Percentiles rank a stretch among this genome's conserved stretches.
These are phyloP conservation scores for Protobothrops flavoviridis DNA, from an alignment of 2,113 vertebrate genomes.

Conservation along the genomic window DNA sequence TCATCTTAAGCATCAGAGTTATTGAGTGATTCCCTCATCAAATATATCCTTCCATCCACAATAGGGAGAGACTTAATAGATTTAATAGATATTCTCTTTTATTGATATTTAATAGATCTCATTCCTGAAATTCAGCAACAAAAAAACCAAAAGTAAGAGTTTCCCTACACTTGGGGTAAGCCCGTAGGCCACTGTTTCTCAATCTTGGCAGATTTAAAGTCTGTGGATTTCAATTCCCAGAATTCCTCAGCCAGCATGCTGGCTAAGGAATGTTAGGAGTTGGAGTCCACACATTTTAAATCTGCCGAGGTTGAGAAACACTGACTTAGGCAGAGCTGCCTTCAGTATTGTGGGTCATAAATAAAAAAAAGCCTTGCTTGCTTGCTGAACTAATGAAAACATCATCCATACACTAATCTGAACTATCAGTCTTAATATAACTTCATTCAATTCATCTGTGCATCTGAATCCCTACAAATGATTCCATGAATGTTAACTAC, in stretches of 20 bases:
- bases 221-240: no score
- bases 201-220: no score
- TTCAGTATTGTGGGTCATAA: not conserved
- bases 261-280: not conserved
- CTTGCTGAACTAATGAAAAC: not conserved
- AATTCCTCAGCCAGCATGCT: not conserved
- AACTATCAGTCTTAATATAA: not conserved
- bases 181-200: no score
- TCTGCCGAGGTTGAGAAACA: not conserved
- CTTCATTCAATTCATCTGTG: not conserved
- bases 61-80: not conserved
- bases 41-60: not conserved
- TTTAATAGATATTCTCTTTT: not conserved
- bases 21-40: not conserved
- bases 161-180: not conserved
- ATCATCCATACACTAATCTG: not conserved
- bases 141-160: not conserved
- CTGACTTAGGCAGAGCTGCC: not conserved
- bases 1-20: not conserved
- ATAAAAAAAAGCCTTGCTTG: not conserved
- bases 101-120: not conserved
- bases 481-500: not conserved
- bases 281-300: not conserved
- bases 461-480: not conserved
- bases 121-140: not conserved